Base-by-base conservation (phyloP, 2,113 vertebrate genomes). In the Dromaius novaehollandiae region DNA sequence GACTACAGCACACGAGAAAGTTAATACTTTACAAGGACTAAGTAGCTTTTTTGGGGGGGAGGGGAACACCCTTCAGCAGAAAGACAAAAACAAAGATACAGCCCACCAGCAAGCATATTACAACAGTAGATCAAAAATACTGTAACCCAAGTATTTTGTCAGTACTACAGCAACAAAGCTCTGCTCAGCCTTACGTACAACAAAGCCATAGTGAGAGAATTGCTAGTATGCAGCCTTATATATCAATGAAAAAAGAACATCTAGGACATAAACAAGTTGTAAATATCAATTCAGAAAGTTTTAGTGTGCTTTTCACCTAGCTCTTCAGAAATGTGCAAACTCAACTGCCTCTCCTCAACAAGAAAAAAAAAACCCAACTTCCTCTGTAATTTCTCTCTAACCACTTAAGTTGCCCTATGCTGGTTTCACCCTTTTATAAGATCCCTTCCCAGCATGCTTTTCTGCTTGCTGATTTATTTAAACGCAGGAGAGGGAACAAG, bases 401-500 rank as follows among this genome's bases (percentile, higher is more conserved):
- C 50, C 19, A 86, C 38, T 89, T 51, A 16, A 68, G 18, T 36
- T 86, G 8, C 64, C 13, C 7, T 5, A 16, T 16, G 4, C 11
- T 50, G 56, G 51, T 64, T 74, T 76, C 60, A 81, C 44, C 75
- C 78, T 34, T 55, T 93, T 78, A 83, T 8, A 66, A 38, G 5
- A 11, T 78, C 42, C 50, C 26, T 15, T 96, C 91, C 89, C 94
- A 88, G 55, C 2, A 9, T 94, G 79, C 93, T 86, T 70, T 89
- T 93, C 81, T 95, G 55, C 46, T 88, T 55, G 64, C 68, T 88
- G 75, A 24, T 83, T 73, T 90, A 90, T 91, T 96, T 93, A 94
- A 95, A 95, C 40, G 2, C 3, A 12, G 55, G 10, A 78, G 55
- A 93, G 73, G 82, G 74, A 91, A 36, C 26, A 32, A 50, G 13